Base-by-base conservation (phyloP, 2,797 vertebrate species). In the Chrysolophus pictus region DNA sequence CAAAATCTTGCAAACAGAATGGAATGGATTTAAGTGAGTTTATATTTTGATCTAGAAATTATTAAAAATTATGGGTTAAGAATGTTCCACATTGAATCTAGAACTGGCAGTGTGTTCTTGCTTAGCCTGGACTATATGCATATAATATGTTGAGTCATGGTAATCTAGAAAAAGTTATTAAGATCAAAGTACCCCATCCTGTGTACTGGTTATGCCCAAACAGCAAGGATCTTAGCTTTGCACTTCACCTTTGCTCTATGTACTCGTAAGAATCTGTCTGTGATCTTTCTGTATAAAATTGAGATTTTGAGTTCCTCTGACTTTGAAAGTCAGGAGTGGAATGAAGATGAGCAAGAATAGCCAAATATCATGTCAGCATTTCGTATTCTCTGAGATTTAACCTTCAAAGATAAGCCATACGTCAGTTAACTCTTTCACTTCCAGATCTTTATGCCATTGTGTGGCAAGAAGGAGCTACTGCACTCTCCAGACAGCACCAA, bases 261-360 rank as follows among this genome's bases (percentile, higher is more conserved):
- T 65, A 35, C 17, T 79, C 47, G 13, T 68, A n/a, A 79, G 33
- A 76, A 64, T 53, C 44, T 63, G 16, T n/a, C 22, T 29, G 51
- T 41, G 10, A 16, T 73, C 88, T 93, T 53, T 53, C 70, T 53
- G 84, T 90, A 62, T 49, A 53, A 87, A 93, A 46, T 12, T 68
- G 53, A 90, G 64, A 80, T 88, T 74, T n/a, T 82, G 26, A 65
- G 26, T 65, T 87, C 46, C 31, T 65, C 17, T 55, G 55, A 51
- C 42, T 39, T 59, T 41, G 71, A 91, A 88, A 83, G 60, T 77
- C 46, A 5, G 31, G 37, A 71, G 24, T 31, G 72, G 81, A 91
- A 94, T 88, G 86, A 94, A 90, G 88, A 90, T 64, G 33, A 79
- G 23, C 81, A 83, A 80, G 88, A 93, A 82, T 4, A 93, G 21